These are phyloP conservation scores for Turdus rufiventris DNA, from an alignment of 2,113 vertebrate genomes.

Conservation along the genomic window DNA sequence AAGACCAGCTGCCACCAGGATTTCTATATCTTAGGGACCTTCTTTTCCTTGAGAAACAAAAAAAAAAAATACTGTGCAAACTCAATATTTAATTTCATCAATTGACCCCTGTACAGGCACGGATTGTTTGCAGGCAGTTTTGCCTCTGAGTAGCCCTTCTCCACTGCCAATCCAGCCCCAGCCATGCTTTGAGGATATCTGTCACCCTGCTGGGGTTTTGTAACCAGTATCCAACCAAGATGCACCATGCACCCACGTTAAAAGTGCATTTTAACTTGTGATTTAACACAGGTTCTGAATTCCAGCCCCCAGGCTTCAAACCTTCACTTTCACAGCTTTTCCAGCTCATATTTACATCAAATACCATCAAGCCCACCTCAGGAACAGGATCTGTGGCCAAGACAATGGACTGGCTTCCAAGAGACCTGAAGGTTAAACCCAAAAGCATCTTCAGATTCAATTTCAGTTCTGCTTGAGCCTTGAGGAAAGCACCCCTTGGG, in stretches of 20 bases:
- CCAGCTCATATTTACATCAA: not conserved
- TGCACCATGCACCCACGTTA: not conserved
- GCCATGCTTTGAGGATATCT: not conserved
- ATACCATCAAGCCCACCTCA: not conserved
- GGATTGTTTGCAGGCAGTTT: not conserved
- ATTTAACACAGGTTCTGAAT: not conserved
- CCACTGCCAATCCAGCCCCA: not conserved
- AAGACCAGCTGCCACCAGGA: not conserved
- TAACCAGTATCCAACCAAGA: not conserved
- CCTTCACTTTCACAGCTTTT: not conserved
- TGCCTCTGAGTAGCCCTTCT: not conserved
- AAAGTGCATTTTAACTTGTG: not conserved
- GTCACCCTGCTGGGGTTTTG: not conserved
- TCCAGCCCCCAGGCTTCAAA: not conserved
- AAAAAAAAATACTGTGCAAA: not conserved
- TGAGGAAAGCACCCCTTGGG: not conserved
- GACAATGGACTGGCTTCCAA: not conserved
- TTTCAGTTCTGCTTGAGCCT: not conserved
- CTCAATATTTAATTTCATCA: not conserved
- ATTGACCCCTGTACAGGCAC: not conserved
- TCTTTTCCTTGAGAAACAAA: not conserved
- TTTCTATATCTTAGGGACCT: not conserved
- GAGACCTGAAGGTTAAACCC: not conserved
- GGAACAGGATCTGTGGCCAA: not conserved
- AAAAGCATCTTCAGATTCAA: not conserved